Evolutionary conservation across 2,797 vertebrate genomes (phyloP), one percentile per base, ranked within the genome.

Genomic region (Fundulus diaphanus): DNA sequence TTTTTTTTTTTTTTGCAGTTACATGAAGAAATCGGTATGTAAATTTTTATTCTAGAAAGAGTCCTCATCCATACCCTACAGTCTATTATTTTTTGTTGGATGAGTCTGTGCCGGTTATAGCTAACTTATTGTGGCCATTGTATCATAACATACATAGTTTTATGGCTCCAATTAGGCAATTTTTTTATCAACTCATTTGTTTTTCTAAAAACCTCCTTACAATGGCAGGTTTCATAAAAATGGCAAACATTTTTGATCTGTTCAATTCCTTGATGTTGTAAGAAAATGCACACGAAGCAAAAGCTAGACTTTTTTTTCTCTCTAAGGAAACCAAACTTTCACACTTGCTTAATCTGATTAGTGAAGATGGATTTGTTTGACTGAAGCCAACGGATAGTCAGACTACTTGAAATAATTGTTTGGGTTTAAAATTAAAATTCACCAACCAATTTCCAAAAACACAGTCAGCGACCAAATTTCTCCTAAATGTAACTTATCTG

Each of bases 401-500:
- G 29, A n/a, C 27, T 22, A 27, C 18, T 33, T 35, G 0, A 73
- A 69, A 35, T 16, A 65, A 5, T 7, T 40, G n/a, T 51, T 27
- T 73, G 6, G 4, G 7, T 35, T 35, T 35, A 18, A 72, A 15
- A 8, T 22, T n/a, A n/a, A 7, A 6, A n/a, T 31, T 31, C 9
- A 44, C 69, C 7, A 2, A 37, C 20, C 46, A 68, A 1, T 68
- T 73, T 73, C 5, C 33, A 35, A 49, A 73, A 52, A 65, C 3
- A 3, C 1, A 49, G 8, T 2, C 35, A 66, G 42, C 27, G 33
- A 22, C 15, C 9, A 22, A 66, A 73, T 57, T 79, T 85, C 63
- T 70, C 5, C 12, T 52, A 74, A 79, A 72, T 31, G 18, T 73
- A 70, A 24, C 18, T 1, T 71, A 0, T 46, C 2, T 1, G 72